phyloP scores from a whole-genome alignment of 2,888 invertebrate species.

The Altica lythri region DNA sequence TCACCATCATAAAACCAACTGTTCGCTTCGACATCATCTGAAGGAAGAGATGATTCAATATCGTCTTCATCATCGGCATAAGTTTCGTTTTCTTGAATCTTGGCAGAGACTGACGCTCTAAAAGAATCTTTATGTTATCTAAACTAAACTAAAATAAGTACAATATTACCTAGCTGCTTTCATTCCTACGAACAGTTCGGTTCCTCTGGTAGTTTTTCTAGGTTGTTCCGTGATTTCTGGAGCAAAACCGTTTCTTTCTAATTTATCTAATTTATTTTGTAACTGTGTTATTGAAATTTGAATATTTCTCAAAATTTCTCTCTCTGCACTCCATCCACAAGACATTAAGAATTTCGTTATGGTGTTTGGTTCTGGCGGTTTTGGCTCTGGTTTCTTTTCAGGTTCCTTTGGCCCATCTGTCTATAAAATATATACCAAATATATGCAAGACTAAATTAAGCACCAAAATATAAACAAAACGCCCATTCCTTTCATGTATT shows the following conservation, averaged over 20 bases:
- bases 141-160: no score
- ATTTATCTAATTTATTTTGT: constrained; percentile 54
- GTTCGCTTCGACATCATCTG: constrained; percentile 45
- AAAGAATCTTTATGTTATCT: no score
- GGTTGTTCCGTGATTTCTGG: constrained; percentile 19
- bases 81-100: background rate
- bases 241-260: constrained; percentile 52
- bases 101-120: constrained; percentile 7
- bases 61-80: constrained; percentile 22
- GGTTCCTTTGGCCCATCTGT: no score
- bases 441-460: no score
- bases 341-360: no score
- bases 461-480: no score
- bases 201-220: constrained; percentile 35
- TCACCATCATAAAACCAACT: constrained; percentile 73
- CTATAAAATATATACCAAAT: no score
- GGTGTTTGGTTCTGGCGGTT: no score
- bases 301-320: constrained; percentile 53
- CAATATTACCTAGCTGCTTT: constrained; percentile 37
- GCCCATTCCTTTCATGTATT: no score
- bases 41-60: constrained; percentile 55
- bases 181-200: constrained; percentile 36
- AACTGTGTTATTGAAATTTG: constrained; percentile 55
- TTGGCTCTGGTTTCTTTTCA: no score
- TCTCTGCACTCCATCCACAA: constrained; percentile 58